Base-by-base conservation (phyloP, 2,797 vertebrate genomes). In the Sciurus carolinensis region DNA sequence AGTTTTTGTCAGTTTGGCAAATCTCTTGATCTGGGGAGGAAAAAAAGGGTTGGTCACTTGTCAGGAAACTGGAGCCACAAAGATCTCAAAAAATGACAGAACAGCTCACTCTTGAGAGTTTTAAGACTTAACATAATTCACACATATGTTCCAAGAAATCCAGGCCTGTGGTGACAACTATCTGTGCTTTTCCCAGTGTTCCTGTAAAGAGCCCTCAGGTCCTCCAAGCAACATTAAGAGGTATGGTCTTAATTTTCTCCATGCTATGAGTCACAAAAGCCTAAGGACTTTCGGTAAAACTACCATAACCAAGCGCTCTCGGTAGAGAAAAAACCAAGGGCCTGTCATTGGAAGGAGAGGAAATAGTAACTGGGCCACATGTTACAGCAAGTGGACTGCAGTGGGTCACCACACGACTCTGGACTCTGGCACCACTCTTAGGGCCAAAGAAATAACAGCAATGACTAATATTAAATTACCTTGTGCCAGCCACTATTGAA, bases 231-330 rank as follows among this genome's bases (percentile, higher is more conserved):
- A 66, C 42, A 92, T 20, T 42, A 77, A 77, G 3, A 59, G 44
- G 92, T 3, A 3, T 69, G 62, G 22, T 64, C 85, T 92, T 86
- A 88, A 79, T 79, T 75, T 88, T 39, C 14, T 91, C 20, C 42
- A 77, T 88, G 57, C 64, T 69, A 69, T 18, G n/a, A 92, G 88
- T 54, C 28, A 59, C 22, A 81, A 50, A 90, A 90, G 57, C 67
- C 66, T 57, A 33, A 76, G 33, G 10, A 47, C 26, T 77, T 69
- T n/a, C 62, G 77, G 76, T 59, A 66, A 95, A 80, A 64, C 28
- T n/a, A 66, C 47, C 39, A 5, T 42, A 64, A 91, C 5, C 20
- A 22, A 95, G 5, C 50, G 57, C 13, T 6, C 50, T 80, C 11
- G 52, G 57, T 3, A 17, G 39, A 20, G 8, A 88, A 64, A 44